These are phyloP conservation scores for Arrhamphus sclerolepis DNA, from an alignment of 2,797 vertebrate genomes.

Conservation along the genomic window DNA sequence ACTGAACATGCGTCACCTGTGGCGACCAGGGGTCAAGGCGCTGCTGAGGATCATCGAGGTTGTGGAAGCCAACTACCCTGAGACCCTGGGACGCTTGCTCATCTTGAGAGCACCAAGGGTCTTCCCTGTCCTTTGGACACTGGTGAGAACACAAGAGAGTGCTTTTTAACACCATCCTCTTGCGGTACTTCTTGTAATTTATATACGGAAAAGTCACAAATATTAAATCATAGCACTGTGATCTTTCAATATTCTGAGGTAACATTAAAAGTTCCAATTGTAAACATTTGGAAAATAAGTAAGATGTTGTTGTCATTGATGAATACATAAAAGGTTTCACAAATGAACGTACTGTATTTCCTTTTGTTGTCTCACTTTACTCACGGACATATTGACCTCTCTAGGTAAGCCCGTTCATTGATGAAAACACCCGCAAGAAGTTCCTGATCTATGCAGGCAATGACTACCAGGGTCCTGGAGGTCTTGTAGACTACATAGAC, in stretches of 20 bases:
- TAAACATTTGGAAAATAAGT: too few species aligned
- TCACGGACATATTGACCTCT: slow-evolving; percentile 2
- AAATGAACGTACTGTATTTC: too few species aligned
- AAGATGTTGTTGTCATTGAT: too few species aligned
- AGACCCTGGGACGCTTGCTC: slow-evolving; percentile 90
- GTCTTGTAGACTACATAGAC: slow-evolving; percentile 96
- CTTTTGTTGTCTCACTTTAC: not conserved
- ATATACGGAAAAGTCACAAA: not conserved
- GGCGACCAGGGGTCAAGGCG: slow-evolving; percentile 93
- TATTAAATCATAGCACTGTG: not conserved
- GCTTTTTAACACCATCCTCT: not conserved
- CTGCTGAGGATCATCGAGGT: slow-evolving; percentile 93
- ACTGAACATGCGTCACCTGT: slow-evolving; percentile 95
- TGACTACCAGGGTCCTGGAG: slow-evolving; percentile 96
- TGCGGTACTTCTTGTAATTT: not conserved
- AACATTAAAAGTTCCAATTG: not conserved
- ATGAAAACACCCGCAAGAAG: slow-evolving; percentile 98
- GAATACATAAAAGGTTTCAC: too few species aligned
- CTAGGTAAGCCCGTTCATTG: slow-evolving; percentile 97
- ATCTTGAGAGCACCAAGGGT: slow-evolving; percentile 92
- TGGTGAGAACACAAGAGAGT: slow-evolving; percentile 81
- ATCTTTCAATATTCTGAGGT: too few species aligned
- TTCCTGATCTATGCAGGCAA: slow-evolving; percentile 99
- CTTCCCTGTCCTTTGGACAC: slow-evolving; percentile 96
- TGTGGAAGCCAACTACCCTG: slow-evolving; percentile 82